A percentile compares a stretch with the other conserved stretches of the same genome.
phyloP scores from a whole-genome alignment of 2,797 vertebrate genomes.

The Arrhamphus sclerolepis region DNA sequence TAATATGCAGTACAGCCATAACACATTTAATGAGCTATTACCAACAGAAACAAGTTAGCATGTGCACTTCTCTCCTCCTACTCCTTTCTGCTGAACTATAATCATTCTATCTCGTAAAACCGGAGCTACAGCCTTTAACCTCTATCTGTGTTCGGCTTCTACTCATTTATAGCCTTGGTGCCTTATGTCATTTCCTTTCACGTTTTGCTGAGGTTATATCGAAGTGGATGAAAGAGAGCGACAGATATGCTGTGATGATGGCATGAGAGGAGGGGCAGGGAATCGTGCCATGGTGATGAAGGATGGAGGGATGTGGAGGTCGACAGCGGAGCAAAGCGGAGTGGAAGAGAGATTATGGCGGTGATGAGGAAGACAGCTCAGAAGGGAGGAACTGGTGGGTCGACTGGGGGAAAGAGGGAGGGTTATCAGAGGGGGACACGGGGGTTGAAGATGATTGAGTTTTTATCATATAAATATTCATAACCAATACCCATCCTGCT shows the following conservation, averaged over 20 bases:
- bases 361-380: constrained; percentile 33
- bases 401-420: not conserved
- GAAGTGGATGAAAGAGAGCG: constrained; percentile 41
- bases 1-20: constrained; percentile 31
- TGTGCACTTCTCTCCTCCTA: constrained; percentile 5
- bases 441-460: constrained; percentile 31
- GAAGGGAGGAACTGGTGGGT: constrained; percentile 18
- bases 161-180: constrained; percentile 19
- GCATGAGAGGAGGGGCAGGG: constrained; percentile 25
- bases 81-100: constrained; percentile 39
- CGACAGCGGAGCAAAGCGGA: constrained; percentile 25
- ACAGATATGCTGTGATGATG: constrained; percentile 47
- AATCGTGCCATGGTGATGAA: constrained; percentile 38
- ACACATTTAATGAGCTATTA: constrained; percentile 45
- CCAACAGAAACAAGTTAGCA: constrained; percentile 19
- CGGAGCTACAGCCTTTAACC: constrained; percentile 55
- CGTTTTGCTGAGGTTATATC: constrained; percentile 42
- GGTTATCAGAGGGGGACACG: constrained; percentile 8
- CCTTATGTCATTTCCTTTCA: constrained; percentile 31
- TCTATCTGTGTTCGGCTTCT: constrained; percentile 24
- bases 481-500: constrained; percentile 3
- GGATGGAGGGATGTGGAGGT: constrained; percentile 31
- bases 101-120: constrained; percentile 40
- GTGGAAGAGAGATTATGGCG: not conserved
- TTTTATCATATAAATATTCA: constrained; percentile 19